Conservation (phyloP, 2,797 vertebrate species). For the Chelonia mydas region DNA sequence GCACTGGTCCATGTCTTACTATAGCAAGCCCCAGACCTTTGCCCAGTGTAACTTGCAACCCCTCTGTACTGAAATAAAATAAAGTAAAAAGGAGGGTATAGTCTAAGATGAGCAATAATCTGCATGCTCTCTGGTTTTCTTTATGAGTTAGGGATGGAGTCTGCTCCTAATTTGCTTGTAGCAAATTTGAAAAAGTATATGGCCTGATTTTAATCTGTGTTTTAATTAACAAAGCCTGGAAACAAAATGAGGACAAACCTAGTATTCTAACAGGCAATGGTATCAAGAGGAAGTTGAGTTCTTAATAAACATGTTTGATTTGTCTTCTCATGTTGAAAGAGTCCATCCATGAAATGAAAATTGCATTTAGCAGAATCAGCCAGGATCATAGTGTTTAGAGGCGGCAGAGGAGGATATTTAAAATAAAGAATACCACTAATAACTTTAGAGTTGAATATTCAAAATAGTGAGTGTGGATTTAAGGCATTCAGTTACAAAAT, state of each 20-base stretch:
- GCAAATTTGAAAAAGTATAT: not conserved
- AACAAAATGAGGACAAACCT: not conserved
- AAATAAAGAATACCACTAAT: no score
- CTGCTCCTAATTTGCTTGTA: fast-evolving
- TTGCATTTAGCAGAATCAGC: no score
- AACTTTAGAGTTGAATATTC: no score
- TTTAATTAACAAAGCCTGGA: not conserved
- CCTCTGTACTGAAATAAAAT: not conserved
- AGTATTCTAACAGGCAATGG: not conserved
- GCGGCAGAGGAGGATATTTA: no score
- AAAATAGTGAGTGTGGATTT: no score
- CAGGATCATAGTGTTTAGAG: no score
- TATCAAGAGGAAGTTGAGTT: not conserved
- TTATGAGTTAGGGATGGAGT: not conserved
- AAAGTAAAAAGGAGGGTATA: not conserved
- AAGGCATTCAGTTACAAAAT: no score
- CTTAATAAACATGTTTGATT: not conserved
- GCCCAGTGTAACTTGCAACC: not conserved
- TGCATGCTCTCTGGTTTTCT: not conserved
- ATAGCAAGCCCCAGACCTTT: not conserved
- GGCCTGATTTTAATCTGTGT: not conserved
- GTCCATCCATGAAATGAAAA: no score
- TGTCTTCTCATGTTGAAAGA: no score
- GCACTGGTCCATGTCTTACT: not conserved
- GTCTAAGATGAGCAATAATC: not conserved